These are phyloP conservation scores for Ectropis grisescens DNA, from an alignment of 1,140 invertebrate species.

Conservation along the genomic window DNA sequence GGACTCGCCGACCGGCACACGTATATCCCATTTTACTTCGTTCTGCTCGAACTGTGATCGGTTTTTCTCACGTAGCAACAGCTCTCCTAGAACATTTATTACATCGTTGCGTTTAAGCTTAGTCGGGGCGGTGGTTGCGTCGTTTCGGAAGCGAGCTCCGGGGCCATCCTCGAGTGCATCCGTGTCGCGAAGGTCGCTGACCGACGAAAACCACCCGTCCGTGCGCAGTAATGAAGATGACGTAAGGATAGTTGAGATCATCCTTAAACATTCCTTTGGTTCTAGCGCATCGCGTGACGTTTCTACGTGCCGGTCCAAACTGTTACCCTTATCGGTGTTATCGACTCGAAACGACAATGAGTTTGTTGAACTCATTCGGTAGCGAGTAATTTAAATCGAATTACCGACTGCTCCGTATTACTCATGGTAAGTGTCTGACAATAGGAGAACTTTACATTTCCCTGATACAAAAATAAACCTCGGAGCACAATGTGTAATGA, in stretches of 20 bases:
- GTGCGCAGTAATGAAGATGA: slow-evolving; percentile 2
- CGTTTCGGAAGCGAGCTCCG: slow-evolving; percentile 19
- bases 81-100: slow-evolving; percentile 17
- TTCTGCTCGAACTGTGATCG: slow-evolving; percentile 30
- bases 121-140: slow-evolving; percentile 22
- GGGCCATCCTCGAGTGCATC: slow-evolving; percentile 29
- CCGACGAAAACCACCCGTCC: slow-evolving; percentile 40
- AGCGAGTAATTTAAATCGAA: slow-evolving; percentile 14
- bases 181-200: slow-evolving; percentile 51
- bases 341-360: slow-evolving; percentile 14
- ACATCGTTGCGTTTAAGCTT: slow-evolving; percentile 23
- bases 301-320: neutral
- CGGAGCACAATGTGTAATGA: slow-evolving; percentile 40
- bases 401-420: slow-evolving; percentile 6
- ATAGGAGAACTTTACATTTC: slow-evolving; percentile 10
- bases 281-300: neutral
- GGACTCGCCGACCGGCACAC: slow-evolving; percentile 42
- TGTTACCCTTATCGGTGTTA: slow-evolving; percentile 12
- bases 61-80: slow-evolving; percentile 24
- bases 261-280: too few species aligned
- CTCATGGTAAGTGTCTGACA: neutral
- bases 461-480: slow-evolving; percentile 27
- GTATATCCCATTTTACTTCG: slow-evolving; percentile 27
- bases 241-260: too few species aligned
- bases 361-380: slow-evolving; percentile 20